Evolutionary conservation across 2,797 vertebrate genomes (phyloP).

Genomic region (Knipowitschia caucasica): DNA sequence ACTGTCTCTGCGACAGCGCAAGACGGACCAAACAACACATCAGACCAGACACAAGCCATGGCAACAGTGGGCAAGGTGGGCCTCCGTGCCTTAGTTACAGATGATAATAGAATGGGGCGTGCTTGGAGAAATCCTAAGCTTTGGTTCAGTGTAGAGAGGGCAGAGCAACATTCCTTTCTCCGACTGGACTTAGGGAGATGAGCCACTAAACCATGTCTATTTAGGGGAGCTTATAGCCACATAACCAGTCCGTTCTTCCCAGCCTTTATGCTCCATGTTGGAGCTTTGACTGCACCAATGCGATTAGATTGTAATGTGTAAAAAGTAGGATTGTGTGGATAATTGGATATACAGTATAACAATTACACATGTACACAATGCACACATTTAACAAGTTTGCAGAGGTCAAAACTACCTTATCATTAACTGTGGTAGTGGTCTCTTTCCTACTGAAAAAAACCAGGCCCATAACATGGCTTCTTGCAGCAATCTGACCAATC

Average conservation of each 20-base stretch:
- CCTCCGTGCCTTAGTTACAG: constrained; percentile 7
- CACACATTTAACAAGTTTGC: too few relatives aligned
- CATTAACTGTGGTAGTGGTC: too few relatives aligned
- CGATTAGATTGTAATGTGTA: neutral
- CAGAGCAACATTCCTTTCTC: constrained; percentile 21
- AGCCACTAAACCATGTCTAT: constrained; percentile 38
- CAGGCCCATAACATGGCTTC: too few relatives aligned
- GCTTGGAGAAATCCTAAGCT: constrained; percentile 20
- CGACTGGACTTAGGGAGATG: constrained; percentile 47
- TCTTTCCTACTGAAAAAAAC: too few relatives aligned
- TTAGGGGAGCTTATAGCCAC: constrained; percentile 34
- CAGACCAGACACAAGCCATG: neutral
- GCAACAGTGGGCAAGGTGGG: neutral
- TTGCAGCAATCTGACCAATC: too few relatives aligned
- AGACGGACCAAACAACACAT: neutral
- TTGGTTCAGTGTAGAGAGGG: constrained; percentile 10
- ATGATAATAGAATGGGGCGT: constrained; percentile 30
- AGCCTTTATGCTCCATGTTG: neutral
- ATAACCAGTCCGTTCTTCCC: constrained; percentile 22
- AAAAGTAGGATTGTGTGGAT: too few relatives aligned
- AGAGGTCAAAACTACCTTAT: too few relatives aligned
- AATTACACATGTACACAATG: too few relatives aligned
- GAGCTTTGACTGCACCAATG: neutral
- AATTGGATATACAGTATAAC: too few relatives aligned
- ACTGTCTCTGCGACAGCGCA: neutral